These are phyloP conservation scores for Lithophane semibrunnea DNA, from an alignment of 2,888 invertebrate species.

Conservation along the genomic window DNA sequence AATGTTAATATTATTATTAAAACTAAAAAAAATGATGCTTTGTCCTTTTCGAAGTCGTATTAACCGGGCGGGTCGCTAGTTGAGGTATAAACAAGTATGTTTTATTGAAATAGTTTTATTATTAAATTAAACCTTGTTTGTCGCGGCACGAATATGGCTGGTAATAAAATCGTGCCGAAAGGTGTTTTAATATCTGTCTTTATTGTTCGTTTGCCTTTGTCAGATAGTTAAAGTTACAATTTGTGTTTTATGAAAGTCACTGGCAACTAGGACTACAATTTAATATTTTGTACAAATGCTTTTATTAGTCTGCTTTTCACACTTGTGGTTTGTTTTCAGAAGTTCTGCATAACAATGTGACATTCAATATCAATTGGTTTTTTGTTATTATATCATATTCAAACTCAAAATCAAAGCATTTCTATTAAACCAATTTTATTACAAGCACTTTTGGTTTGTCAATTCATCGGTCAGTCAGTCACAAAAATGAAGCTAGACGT, in stretches of 20 bases:
- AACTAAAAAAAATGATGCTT: not conserved
- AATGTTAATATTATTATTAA: conserved; percentile 20
- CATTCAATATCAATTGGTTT: not conserved
- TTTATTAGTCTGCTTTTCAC: not conserved
- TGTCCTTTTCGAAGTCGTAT: not conserved
- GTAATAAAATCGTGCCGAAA: conserved; percentile 19
- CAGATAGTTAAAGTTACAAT: conserved; percentile 1
- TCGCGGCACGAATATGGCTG: not conserved
- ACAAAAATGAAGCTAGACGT: too few species aligned
- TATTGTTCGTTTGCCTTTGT: conserved; percentile 28
- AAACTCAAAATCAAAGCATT: too few species aligned
- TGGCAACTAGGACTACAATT: not conserved
- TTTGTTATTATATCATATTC: too few species aligned
- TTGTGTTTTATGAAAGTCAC: conserved; percentile 1
- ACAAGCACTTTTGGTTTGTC: too few species aligned
- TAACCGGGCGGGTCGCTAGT: not conserved
- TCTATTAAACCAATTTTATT: too few species aligned
- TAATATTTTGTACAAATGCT: not conserved
- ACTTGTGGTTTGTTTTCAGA: not conserved
- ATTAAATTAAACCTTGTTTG: conserved; percentile 23
- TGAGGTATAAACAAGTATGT: conserved; percentile 2
- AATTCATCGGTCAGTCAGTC: too few species aligned
- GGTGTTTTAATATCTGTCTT: conserved; percentile 20
- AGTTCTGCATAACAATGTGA: not conserved
- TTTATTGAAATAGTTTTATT: conserved; percentile 33